Evolutionary conservation across 2,113 vertebrate species (phyloP).

Genomic region (Isurus oxyrinchus): DNA sequence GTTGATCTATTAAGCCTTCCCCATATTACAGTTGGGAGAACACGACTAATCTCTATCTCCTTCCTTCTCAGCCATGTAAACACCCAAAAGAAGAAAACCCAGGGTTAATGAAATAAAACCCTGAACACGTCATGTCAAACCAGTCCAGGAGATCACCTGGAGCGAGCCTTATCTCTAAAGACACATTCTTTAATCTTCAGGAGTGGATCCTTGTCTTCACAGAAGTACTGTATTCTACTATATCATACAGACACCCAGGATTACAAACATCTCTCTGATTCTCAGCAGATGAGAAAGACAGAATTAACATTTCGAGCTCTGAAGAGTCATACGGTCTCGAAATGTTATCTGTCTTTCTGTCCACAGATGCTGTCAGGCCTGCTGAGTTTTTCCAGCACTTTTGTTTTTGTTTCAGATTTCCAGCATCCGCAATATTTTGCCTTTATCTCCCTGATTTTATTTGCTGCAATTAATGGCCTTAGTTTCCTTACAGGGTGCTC

Average conservation of each 20-base stretch:
- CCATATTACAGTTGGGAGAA: background rate
- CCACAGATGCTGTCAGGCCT: too few relatives aligned
- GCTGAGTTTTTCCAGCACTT: too few relatives aligned
- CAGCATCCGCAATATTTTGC: too few relatives aligned
- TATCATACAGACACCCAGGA: background rate
- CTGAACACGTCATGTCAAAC: background rate
- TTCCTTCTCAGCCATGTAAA: background rate
- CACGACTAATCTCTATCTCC: background rate
- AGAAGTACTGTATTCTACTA: background rate
- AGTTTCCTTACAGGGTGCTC: background rate
- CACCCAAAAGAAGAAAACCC: background rate
- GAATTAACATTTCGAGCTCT: too few relatives aligned
- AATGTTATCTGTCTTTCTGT: too few relatives aligned
- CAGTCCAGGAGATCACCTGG: background rate
- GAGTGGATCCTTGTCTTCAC: background rate
- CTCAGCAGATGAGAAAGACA: too few relatives aligned
- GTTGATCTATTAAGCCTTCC: background rate
- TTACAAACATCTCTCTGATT: background rate
- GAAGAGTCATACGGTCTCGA: too few relatives aligned
- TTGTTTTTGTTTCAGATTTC: too few relatives aligned
- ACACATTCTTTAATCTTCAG: background rate
- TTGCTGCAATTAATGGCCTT: background rate
- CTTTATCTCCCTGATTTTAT: background rate
- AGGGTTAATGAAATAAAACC: too few relatives aligned
- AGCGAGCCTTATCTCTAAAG: background rate